These are phyloP conservation scores for Temnothorax nylanderi DNA, from an alignment of 1,140 invertebrate genomes.

Conservation along the genomic window DNA sequence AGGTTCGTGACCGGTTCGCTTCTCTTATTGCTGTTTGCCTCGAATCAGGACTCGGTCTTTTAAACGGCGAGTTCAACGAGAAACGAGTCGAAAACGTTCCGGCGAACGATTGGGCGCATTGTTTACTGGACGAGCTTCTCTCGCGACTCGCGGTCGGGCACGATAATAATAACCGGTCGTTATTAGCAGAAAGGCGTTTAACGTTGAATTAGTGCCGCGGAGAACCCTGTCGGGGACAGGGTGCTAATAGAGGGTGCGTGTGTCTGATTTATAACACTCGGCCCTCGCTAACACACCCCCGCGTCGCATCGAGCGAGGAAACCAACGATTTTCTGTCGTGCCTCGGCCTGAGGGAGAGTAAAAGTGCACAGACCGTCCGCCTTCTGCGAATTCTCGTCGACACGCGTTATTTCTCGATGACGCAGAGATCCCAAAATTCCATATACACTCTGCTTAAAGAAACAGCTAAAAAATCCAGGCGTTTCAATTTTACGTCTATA, in stretches of 20 bases:
- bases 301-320: conserved; percentile 61
- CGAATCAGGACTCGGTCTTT: conserved; percentile 21
- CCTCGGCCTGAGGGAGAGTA: conserved; percentile 39
- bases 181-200: conserved; percentile 80
- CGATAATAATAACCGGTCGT: conserved; percentile 69
- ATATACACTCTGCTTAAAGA: not conserved
- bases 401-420: not conserved
- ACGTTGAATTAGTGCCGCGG: conserved; percentile 79
- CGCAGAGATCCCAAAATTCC: conserved; percentile 26
- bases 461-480: not conserved
- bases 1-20: conserved; percentile 6
- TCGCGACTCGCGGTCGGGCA: conserved; percentile 33
- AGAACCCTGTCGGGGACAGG: conserved; percentile 78
- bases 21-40: conserved; percentile 35
- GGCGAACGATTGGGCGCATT: not conserved
- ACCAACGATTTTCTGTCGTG: conserved; percentile 74
- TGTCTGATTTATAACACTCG: conserved; percentile 80
- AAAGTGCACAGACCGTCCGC: conserved; percentile 60
- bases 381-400: conserved; percentile 57
- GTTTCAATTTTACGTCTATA: not conserved
- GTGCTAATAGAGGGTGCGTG: conserved; percentile 82
- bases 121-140: not conserved
- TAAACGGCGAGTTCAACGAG: not conserved
- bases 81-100: not conserved
- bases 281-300: conserved; percentile 65